A percentile compares a stretch with the other conserved stretches of the same genome.
These are phyloP conservation scores for Rhinella marina DNA, from an alignment of 2,797 vertebrate genomes.

Conservation along the genomic window DNA sequence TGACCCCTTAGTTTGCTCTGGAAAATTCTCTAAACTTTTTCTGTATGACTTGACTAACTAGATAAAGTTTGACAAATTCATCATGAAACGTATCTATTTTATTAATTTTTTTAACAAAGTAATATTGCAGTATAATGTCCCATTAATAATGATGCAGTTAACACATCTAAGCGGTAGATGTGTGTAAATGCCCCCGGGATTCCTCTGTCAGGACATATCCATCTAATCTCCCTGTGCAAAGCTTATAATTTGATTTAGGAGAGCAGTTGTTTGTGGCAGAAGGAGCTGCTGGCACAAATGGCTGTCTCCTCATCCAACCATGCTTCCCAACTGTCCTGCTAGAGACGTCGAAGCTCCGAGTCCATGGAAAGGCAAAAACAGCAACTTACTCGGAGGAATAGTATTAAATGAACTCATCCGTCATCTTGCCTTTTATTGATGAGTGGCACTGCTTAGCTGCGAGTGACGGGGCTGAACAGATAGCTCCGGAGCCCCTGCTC, in stretches of 20 bases:
- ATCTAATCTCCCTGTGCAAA: constrained; percentile 64
- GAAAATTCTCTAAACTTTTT: not conserved
- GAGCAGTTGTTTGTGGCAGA: constrained; percentile 78
- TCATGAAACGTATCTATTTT: not conserved
- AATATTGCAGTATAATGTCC: not conserved
- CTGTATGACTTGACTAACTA: not conserved
- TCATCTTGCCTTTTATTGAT: constrained; percentile 99
- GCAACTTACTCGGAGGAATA: constrained; percentile 93
- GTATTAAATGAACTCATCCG: constrained; percentile 99
- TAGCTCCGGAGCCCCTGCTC: constrained; percentile 87
- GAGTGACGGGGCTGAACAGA: constrained; percentile 93
- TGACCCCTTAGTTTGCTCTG: not conserved
- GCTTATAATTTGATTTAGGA: constrained; percentile 73
- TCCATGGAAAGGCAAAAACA: constrained; percentile 74
- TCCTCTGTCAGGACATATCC: constrained; percentile 56
- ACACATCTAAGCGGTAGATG: constrained; percentile 12
- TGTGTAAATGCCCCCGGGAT: accelerated
- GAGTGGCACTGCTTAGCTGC: constrained; percentile 94
- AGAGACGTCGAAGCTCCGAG: constrained; percentile 62
- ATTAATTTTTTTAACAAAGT: not conserved
- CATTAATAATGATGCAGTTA: constrained; percentile 41
- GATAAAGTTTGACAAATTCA: not conserved
- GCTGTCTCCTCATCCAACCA: constrained; percentile 66
- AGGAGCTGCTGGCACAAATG: constrained; percentile 71
- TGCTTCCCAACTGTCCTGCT: constrained; percentile 73